phyloP scores from a whole-genome alignment of 2,113 vertebrate species.

The Theropithecus gelada region DNA sequence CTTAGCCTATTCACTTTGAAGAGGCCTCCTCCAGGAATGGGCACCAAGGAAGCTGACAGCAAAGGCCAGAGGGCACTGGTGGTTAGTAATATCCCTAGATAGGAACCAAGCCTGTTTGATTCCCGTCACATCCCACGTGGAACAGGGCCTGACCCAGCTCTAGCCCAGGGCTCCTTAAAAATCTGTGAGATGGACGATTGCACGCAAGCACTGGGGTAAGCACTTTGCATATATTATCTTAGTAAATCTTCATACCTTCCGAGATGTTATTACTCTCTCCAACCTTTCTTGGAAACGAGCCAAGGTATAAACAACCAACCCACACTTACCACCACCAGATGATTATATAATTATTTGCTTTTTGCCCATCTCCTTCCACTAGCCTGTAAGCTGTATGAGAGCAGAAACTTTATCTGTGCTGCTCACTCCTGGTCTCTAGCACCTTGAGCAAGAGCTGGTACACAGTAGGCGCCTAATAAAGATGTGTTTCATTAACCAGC shows the following conservation, averaged over 20 bases:
- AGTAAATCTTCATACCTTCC: background rate
- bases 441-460: background rate
- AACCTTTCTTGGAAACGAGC: background rate
- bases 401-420: background rate
- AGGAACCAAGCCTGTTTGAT: background rate
- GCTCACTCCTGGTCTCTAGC: background rate
- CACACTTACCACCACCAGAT: background rate
- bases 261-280: background rate
- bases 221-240: background rate
- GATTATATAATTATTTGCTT: background rate
- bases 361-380: background rate
- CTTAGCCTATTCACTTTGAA: rapidly evolving
- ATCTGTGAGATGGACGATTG: background rate
- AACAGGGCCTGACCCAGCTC: background rate
- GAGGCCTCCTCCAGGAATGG: background rate
- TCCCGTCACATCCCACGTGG: background rate
- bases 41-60: background rate
- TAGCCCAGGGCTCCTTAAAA: background rate
- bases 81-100: background rate
- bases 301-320: background rate
- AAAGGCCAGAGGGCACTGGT: background rate
- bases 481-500: background rate
- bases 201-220: background rate
- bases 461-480: background rate
- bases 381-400: background rate